Evolutionary conservation across 2,113 vertebrate species (phyloP).

Genomic region (Baryphthengus martii): DNA sequence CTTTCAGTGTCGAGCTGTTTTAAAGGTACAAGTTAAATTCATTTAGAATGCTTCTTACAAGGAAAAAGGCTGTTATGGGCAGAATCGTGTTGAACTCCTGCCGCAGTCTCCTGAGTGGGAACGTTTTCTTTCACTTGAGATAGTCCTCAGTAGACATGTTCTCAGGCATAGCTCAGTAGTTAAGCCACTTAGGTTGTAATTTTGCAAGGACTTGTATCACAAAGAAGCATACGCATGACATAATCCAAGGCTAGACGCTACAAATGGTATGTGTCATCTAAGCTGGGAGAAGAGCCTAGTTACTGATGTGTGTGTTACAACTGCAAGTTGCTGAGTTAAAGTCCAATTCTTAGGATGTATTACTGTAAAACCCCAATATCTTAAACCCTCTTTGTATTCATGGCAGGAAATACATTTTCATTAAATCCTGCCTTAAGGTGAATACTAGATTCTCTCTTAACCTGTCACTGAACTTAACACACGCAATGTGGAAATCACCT

Average conservation of each 20-base stretch:
- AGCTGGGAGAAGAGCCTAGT: neutral
- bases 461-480: neutral
- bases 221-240: neutral
- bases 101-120: neutral
- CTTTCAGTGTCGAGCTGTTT: neutral
- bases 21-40: neutral
- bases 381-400: neutral
- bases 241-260: neutral
- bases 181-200: conserved; percentile 39
- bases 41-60: neutral
- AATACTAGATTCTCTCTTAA: neutral
- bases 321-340: neutral
- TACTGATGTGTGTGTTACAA: neutral
- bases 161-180: conserved; percentile 12
- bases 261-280: neutral
- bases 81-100: neutral
- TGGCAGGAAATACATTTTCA: neutral
- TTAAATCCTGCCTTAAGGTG: neutral
- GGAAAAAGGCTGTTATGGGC: neutral
- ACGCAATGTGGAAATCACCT: neutral
- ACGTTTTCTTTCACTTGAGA: neutral
- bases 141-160: neutral
- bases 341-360: neutral
- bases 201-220: conserved; percentile 1
- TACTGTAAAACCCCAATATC: neutral